Percentiles rank a stretch among this genome's conserved stretches.
These are phyloP conservation scores for Centropus unirufus DNA, from an alignment of 2,113 vertebrate species.

Conservation along the genomic window DNA sequence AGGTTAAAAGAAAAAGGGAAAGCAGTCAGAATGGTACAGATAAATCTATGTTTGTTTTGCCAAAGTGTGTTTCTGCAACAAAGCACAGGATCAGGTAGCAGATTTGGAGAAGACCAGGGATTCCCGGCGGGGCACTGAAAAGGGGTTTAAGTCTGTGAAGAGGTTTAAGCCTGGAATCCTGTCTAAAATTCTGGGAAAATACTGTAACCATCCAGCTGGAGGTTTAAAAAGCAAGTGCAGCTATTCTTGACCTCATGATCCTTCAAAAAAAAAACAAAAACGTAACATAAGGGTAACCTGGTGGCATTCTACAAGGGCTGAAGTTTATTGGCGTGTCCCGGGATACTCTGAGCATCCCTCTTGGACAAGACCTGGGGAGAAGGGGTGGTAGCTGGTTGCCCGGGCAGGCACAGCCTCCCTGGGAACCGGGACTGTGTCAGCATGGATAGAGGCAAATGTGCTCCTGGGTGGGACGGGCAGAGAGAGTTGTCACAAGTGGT, in stretches of 20 bases:
- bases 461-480: not conserved
- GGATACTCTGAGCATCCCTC: not conserved
- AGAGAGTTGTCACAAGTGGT: not conserved
- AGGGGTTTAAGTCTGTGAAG: not conserved
- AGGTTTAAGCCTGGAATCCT: not conserved
- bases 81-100: not conserved
- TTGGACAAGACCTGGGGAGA: no score
- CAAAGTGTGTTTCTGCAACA: not conserved
- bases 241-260: not conserved
- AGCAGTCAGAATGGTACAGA: not conserved
- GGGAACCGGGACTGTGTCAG: fast-evolving
- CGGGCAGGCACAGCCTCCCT: not conserved
- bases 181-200: not conserved
- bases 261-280: no score
- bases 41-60: not conserved
- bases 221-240: fast-evolving
- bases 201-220: not conserved
- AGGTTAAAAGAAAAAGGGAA: not conserved
- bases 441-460: not conserved
- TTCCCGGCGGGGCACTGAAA: not conserved
- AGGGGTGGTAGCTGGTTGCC: not conserved
- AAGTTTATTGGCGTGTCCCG: fast-evolving
- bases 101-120: not conserved
- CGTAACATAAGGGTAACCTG: not conserved
- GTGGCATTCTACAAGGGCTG: not conserved